Evolutionary conservation across 1,140 invertebrate genomes (phyloP), one percentile per base, ranked within the genome.

Genomic region (Drosophila simulans): DNA sequence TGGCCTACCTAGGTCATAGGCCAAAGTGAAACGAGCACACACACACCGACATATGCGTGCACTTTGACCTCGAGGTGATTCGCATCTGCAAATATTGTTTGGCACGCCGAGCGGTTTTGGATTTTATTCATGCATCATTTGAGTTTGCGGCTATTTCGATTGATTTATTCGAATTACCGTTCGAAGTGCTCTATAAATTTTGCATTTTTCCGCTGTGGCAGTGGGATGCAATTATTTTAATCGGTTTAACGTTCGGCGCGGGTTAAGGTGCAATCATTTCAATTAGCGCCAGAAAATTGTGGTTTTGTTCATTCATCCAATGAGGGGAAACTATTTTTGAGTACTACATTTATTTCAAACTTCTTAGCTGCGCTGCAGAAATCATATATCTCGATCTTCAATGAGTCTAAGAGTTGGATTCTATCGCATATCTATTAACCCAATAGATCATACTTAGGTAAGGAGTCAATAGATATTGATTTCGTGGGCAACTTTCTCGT

Each of bases 51-150:
- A 82, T 64, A 76, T 73, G 70, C 56, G 45, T 72, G 74, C 80
- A 70, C 59, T 79, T 73, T 85, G 78, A 91, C 89, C 89, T 80
- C 74, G 81, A 80, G 80, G 80, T 79, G 64, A 62, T 68, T 73
- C 63, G 57, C 58, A 62, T 54, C 56, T 64, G 80, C 68, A 89
- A 76, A 83, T 83, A 83, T 66, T 83, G 75, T 70, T 63, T 63
- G 70, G 70, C 60, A 59, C 72, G 51, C 48, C 56, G 57, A 59
- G 58, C 72, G 71, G 51, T 56, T 86, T 83, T 69, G 43, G 54
- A 83, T 73, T 78, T 81, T 71, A 81, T 83, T 86, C 74, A 90
- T 77, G 76, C 71, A 79, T 90, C 88, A 90, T 90, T 90, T 90
- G 70, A 79, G 69, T 82, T 85, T 90, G 63, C 71, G 89, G 89